phyloP scores from a whole-genome alignment of 2,113 vertebrate genomes.

The Cygnus buccinator region DNA sequence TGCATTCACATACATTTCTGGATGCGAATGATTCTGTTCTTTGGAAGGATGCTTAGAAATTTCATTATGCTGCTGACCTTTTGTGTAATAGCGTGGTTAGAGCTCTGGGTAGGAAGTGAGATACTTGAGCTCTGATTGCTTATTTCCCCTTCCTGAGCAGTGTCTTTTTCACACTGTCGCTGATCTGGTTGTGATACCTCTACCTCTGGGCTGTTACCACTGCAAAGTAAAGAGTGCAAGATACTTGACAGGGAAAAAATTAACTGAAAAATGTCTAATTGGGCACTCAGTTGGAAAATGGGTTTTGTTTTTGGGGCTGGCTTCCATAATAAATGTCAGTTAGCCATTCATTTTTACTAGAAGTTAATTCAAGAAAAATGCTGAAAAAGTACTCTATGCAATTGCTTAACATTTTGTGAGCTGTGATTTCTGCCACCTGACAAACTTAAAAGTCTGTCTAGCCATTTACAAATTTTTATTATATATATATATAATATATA shows the following conservation, averaged over 20 bases:
- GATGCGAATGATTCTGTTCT: not conserved
- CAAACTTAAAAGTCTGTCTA: not conserved
- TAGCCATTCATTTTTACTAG: not conserved
- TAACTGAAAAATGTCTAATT: not conserved
- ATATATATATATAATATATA: too few relatives aligned
- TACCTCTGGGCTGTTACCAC: not conserved
- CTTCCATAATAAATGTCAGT: not conserved
- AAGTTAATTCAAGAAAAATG: not conserved
- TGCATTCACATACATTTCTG: not conserved
- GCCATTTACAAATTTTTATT: not conserved
- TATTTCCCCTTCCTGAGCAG: not conserved
- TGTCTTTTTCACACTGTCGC: not conserved
- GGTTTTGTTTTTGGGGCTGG: not conserved
- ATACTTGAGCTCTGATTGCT: not conserved
- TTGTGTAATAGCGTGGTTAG: rapidly evolving
- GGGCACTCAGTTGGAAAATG: not conserved
- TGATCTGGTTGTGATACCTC: not conserved
- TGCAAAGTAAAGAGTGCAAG: not conserved
- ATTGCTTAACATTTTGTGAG: not conserved
- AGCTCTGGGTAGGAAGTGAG: not conserved
- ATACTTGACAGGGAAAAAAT: not conserved
- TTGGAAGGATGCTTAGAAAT: not conserved
- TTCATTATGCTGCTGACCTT: not conserved
- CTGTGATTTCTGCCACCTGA: not conserved
- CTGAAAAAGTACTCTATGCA: not conserved